Percentiles rank a stretch among this genome's conserved stretches.
Conservation (phyloP, 2,797 vertebrate species). For the Hozukius guyotensis region DNA sequence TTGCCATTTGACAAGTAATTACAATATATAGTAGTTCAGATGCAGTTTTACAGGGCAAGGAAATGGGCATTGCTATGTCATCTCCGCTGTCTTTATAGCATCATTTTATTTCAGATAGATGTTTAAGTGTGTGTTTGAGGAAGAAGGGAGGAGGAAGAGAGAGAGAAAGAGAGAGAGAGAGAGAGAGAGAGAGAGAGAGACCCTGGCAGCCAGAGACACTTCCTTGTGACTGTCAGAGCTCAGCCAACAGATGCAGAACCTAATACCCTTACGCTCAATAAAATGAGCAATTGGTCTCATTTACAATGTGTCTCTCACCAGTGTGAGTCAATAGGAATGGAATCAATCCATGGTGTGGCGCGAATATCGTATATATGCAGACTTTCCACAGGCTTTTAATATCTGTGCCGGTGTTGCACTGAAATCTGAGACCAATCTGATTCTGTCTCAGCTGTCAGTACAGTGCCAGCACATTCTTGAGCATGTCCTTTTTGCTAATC, state of each 20-base stretch:
- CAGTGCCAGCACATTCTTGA: background rate
- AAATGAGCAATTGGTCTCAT: conserved; percentile 63
- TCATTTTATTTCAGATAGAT: conserved; percentile 60
- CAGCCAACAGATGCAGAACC: conserved; percentile 52
- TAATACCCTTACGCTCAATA: conserved; percentile 63
- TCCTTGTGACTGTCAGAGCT: conserved; percentile 51
- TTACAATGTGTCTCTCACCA: conserved; percentile 54
- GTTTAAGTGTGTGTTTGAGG: conserved; percentile 27
- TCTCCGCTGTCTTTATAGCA: conserved; percentile 35
- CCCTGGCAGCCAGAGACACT: conserved; percentile 30
- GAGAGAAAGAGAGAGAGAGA: conserved; percentile 5
- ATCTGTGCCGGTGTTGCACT: conserved; percentile 3
- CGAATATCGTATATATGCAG: conserved; percentile 18
- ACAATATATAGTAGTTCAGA: conserved; percentile 15
- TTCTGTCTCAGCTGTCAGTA: conserved; percentile 21
- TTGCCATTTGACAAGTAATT: conserved; percentile 62
- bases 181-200: conserved; percentile 8
- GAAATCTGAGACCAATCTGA: conserved; percentile 45
- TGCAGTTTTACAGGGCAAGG: conserved; percentile 49
- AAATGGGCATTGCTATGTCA: conserved; percentile 39
- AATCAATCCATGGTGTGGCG: conserved; percentile 33
- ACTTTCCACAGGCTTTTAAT: conserved; percentile 49
- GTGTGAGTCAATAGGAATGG: conserved; percentile 36
- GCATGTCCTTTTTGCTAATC: background rate
- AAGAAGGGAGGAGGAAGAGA: conserved; percentile 40